These are phyloP conservation scores for Pammene aurita DNA, from an alignment of 2,888 invertebrate genomes.

Conservation along the genomic window DNA sequence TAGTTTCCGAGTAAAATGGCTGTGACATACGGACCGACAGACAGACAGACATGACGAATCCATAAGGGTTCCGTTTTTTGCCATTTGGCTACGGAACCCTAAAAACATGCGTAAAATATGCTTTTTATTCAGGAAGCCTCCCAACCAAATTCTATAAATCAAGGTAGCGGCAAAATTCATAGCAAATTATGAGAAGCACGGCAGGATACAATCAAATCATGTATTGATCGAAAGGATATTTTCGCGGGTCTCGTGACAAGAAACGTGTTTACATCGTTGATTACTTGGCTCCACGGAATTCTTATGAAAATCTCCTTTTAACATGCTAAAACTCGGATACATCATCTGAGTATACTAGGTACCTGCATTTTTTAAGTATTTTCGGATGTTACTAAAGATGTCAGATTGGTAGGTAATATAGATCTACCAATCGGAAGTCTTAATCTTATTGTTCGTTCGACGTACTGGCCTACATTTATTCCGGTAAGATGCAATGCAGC, in stretches of 20 bases:
- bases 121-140: constrained; percentile 8
- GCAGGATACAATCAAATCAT: constrained; percentile 35
- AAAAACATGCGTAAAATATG: neutral
- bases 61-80: no score
- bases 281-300: constrained; percentile 13
- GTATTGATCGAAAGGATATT: constrained; percentile 34
- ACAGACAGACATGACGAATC: no score
- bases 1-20: no score
- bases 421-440: no score
- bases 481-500: no score
- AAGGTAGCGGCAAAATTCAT: constrained; percentile 28
- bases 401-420: no score
- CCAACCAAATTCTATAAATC: constrained; percentile 19
- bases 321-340: no score
- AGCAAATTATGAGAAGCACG: constrained; percentile 25
- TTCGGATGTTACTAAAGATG: neutral
- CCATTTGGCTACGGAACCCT: no score
- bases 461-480: no score
- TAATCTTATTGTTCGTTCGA: no score
- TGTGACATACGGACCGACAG: no score
- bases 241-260: constrained; percentile 23
- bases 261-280: constrained; percentile 20
- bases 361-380: neutral
- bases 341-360: no score
- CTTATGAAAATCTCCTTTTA: neutral